Evolutionary conservation across 1,140 invertebrate genomes (phyloP).

Genomic region (Lordiphosa collinella): DNA sequence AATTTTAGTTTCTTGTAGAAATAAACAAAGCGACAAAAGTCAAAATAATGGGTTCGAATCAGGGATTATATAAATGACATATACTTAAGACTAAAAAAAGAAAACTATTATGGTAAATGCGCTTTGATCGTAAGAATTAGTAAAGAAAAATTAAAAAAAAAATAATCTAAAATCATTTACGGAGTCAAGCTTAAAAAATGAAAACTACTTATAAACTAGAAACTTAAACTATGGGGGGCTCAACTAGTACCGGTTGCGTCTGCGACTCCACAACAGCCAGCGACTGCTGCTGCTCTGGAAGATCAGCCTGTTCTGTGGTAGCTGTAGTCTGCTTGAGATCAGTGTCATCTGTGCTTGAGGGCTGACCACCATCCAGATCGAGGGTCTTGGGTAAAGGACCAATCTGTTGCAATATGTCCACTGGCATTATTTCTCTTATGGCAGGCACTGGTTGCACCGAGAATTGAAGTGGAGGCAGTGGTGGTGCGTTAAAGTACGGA

Average conservation of each 20-base stretch:
- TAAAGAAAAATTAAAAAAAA: constrained; percentile 8
- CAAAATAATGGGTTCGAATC: constrained; percentile 5
- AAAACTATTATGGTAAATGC: no score
- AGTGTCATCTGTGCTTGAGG: background rate
- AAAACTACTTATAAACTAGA: no score
- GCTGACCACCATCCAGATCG: constrained; percentile 39
- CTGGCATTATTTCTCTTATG: constrained; percentile 59
- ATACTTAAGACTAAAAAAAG: constrained; percentile 20
- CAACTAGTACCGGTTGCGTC: constrained; percentile 19
- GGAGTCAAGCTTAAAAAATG: constrained; percentile 20
- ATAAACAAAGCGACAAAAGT: constrained; percentile 35
- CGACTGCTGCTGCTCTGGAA: constrained; percentile 6
- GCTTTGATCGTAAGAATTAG: no score
- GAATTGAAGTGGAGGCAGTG: constrained; percentile 51
- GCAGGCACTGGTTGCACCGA: constrained; percentile 38
- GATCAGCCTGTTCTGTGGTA: constrained; percentile 1
- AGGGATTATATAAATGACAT: constrained; percentile 18
- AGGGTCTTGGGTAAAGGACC: constrained; percentile 59
- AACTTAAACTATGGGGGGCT: constrained; percentile 23
- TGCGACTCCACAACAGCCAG: background rate
- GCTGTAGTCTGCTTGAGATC: constrained; percentile 25
- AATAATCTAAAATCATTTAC: constrained; percentile 31
- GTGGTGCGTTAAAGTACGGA: constrained; percentile 46
- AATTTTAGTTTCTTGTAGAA: constrained; percentile 68
- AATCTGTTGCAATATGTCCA: constrained; percentile 57